Evolutionary conservation across 2,888 invertebrate species (phyloP), one percentile per base, ranked within the genome.

Genomic region (Drosophila pegasa): DNA sequence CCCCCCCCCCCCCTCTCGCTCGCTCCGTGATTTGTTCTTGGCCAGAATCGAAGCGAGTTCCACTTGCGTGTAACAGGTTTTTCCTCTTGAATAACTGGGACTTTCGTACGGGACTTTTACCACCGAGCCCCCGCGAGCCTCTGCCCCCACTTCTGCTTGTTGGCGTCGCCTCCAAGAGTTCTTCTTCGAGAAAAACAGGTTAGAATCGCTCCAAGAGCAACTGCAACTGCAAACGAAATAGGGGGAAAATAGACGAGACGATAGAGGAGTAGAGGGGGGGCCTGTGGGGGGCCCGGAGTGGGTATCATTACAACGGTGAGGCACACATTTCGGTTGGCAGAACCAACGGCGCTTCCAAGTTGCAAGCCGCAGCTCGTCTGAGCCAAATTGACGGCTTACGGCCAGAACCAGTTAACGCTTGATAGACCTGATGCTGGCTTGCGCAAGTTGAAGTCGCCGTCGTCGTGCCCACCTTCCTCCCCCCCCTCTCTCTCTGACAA

Each of bases 31-130:
- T 77, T 76, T 66, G 77, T 76, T 76, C 75, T 75, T 76, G 74
- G 74, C 63, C 71, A 76, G 61, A 75, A 74, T 62, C 71, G 68
- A 47, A 78, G 80, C 77, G 57, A 75, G 75, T 76, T 75, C 87
- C 81, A 88, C 74, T 88, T 87, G 85, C 87, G 88, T 87, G 82
- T 88, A 90, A 91, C 90, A 88, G 90, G 90, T 91, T 91, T 91
- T 87, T 75, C 79, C 78, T 89, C 88, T 88, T 70, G 80, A 87
- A 91, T 90, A 91, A 91, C 91, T 92, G 92, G 92, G 91, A 90
- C 91, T 91, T 90, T 88, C 82, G 86, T 92, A 92, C 91, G 91
- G 92, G 91, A 91, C 91, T 91, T 91, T 91, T 87, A n/a, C n/a
- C n/a, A n/a, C n/a, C n/a, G 81, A 81, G 78, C 75, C 68, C 73